phyloP scores from a whole-genome alignment of 2,113 vertebrate species.

The Halichoeres trimaculatus region DNA sequence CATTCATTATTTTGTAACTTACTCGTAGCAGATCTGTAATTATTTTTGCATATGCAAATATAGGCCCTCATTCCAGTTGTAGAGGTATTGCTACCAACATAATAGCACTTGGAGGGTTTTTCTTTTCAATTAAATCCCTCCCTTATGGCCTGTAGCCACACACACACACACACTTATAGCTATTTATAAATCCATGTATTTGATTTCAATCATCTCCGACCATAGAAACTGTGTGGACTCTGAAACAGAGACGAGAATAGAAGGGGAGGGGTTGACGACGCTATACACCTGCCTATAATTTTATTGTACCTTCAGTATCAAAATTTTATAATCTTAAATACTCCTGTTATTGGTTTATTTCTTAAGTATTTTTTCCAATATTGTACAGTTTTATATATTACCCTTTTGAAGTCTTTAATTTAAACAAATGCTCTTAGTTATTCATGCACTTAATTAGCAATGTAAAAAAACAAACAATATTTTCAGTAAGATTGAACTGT shows the following conservation, averaged over 20 bases:
- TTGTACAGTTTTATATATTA: conserved; percentile 99
- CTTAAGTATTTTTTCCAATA: conserved; percentile 93
- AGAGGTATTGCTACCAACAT: conserved; percentile 60
- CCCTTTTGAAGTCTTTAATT: conserved; percentile 97
- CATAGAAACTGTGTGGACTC: conserved; percentile 85
- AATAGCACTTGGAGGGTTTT: conserved; percentile 75
- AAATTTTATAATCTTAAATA: conserved; percentile 86
- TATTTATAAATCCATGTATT: conserved; percentile 72
- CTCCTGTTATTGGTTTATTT: conserved; percentile 85
- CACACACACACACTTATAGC: conserved; percentile 68
- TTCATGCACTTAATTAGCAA: conserved; percentile 95
- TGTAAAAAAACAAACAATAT: conserved; percentile 92
- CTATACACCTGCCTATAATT: conserved; percentile 84
- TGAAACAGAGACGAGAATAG: conserved; percentile 74
- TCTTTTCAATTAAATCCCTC: conserved; percentile 35
- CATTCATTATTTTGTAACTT: conserved; percentile 70
- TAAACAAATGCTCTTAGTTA: conserved; percentile 97
- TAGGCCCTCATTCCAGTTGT: conserved; percentile 57
- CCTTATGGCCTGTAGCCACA: conserved; percentile 65
- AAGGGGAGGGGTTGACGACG: conserved; percentile 68
- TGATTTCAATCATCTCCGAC: conserved; percentile 78
- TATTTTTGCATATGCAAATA: conserved; percentile 63
- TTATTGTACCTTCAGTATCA: conserved; percentile 84
- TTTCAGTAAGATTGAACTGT: conserved; percentile 98
- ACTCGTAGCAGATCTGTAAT: conserved; percentile 61